phyloP scores from a whole-genome alignment of 1,140 invertebrate species.

The Aphidius ervi region DNA sequence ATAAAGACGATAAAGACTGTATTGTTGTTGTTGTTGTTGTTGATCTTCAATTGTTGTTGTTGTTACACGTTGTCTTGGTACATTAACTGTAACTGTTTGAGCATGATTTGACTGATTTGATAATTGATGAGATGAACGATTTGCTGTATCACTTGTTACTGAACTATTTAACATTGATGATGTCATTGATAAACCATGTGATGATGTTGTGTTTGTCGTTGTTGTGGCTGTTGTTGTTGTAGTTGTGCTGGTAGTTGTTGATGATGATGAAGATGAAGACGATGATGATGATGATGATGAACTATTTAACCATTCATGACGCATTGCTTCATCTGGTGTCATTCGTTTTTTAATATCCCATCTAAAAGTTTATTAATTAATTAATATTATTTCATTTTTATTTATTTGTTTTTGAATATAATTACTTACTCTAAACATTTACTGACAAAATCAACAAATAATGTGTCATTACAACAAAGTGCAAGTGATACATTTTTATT shows the following conservation, averaged over 20 bases:
- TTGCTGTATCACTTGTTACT: slow-evolving; percentile 35
- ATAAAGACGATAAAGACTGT: slow-evolving; percentile 45
- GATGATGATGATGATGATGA: slow-evolving; percentile 35
- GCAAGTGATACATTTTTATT: slow-evolving; percentile 74
- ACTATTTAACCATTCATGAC: slow-evolving; percentile 68
- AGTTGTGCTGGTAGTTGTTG: too few relatives aligned
- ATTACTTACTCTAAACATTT: slow-evolving; percentile 78
- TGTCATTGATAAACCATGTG: slow-evolving; percentile 39
- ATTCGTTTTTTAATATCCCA: slow-evolving; percentile 93
- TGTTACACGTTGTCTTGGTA: slow-evolving; percentile 28
- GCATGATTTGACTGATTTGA: slow-evolving; percentile 37
- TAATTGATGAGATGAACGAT: slow-evolving; percentile 18
- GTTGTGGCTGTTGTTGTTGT: too few relatives aligned
- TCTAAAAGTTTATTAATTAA: slow-evolving; percentile 46
- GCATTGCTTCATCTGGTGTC: slow-evolving; percentile 83
- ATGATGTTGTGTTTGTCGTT: slow-evolving; percentile 27
- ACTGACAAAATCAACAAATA: slow-evolving; percentile 91
- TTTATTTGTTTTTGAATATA: slow-evolving; percentile 16
- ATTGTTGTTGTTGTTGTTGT: slow-evolving; percentile 31
- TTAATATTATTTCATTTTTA: slow-evolving; percentile 4
- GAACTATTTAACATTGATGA: slow-evolving; percentile 33
- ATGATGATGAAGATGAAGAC: slow-evolving; percentile 37
- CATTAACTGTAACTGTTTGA: slow-evolving; percentile 39
- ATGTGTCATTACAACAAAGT: slow-evolving; percentile 78
- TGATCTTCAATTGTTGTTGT: slow-evolving; percentile 44